Conservation (phyloP, 2,888 invertebrate species). For the Parascotia fuliginaria region DNA sequence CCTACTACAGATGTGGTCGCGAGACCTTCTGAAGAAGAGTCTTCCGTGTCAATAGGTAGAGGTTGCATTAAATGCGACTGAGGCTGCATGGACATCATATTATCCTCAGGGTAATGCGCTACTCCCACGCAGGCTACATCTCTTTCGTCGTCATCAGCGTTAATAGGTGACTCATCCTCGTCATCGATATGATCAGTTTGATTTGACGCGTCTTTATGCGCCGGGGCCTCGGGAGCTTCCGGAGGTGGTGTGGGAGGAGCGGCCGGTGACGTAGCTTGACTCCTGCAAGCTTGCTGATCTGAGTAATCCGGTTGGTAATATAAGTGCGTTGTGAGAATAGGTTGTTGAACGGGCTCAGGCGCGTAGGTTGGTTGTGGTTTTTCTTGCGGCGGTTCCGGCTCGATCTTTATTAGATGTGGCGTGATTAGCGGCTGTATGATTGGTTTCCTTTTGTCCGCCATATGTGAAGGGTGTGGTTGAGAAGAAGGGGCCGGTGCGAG, state of each 20-base stretch:
- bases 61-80: constrained; percentile 53
- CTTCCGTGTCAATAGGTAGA: constrained; percentile 68
- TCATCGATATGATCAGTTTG: constrained; percentile 92
- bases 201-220: constrained; percentile 92
- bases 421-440: constrained; percentile 79
- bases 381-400: constrained; percentile 86
- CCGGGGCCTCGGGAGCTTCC: constrained; percentile 85
- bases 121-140: constrained; percentile 79
- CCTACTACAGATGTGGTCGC: constrained; percentile 65
- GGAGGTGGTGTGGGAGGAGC: constrained; percentile 83
- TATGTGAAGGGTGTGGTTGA: constrained; percentile 61
- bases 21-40: constrained; percentile 72
- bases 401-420: constrained; percentile 89
- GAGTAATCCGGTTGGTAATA: constrained; percentile 84
- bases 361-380: constrained; percentile 73
- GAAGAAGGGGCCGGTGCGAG: constrained; percentile 86
- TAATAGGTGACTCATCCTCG: constrained; percentile 86
- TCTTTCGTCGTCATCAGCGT: constrained; percentile 77
- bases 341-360: constrained; percentile 81
- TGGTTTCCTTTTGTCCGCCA: constrained; percentile 74
- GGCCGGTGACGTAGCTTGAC: constrained; percentile 87
- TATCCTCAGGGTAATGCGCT: constrained; percentile 76
- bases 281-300: constrained; percentile 79
- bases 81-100: constrained; percentile 43
- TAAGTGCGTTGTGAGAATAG: constrained; percentile 83